Conservation (phyloP, 2,113 vertebrate species). For the Mola mola region DNA sequence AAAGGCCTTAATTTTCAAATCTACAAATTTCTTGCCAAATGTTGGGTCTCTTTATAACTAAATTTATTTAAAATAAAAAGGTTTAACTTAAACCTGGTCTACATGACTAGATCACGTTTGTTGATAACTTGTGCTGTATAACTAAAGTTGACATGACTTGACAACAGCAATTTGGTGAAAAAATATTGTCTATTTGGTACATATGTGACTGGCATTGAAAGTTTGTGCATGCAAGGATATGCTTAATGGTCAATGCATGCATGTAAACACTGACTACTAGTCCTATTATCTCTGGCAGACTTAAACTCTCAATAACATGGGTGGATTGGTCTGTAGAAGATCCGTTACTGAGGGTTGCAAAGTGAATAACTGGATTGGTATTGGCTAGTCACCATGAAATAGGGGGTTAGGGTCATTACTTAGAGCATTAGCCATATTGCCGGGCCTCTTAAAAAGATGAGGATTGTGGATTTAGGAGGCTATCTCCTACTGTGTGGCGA, state of each 20-base stretch:
- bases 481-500: slow-evolving; percentile 46
- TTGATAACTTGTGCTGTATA: too few relatives aligned
- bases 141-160: too few relatives aligned
- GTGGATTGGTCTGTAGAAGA: slow-evolving; percentile 7
- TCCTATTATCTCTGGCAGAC: slow-evolving; percentile 61
- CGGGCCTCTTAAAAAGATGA: slow-evolving; percentile 47
- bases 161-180: too few relatives aligned
- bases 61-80: too few relatives aligned
- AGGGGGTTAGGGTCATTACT: slow-evolving; percentile 36
- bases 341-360: slow-evolving; percentile 17
- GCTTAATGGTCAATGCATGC: background rate
- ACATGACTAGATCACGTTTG: too few relatives aligned
- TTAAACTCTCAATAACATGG: slow-evolving; percentile 31
- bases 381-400: slow-evolving; percentile 42
- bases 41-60: too few relatives aligned
- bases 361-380: slow-evolving; percentile 36
- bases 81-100: too few relatives aligned
- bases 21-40: too few relatives aligned
- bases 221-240: background rate
- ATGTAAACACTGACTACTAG: slow-evolving; percentile 53
- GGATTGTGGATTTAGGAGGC: slow-evolving; percentile 42
- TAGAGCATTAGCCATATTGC: slow-evolving; percentile 68
- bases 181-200: too few relatives aligned
- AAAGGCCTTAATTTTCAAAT: too few relatives aligned
- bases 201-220: too few relatives aligned